Evolutionary conservation across 2,113 vertebrate genomes (phyloP).

Genomic region (Laticauda colubrina): DNA sequence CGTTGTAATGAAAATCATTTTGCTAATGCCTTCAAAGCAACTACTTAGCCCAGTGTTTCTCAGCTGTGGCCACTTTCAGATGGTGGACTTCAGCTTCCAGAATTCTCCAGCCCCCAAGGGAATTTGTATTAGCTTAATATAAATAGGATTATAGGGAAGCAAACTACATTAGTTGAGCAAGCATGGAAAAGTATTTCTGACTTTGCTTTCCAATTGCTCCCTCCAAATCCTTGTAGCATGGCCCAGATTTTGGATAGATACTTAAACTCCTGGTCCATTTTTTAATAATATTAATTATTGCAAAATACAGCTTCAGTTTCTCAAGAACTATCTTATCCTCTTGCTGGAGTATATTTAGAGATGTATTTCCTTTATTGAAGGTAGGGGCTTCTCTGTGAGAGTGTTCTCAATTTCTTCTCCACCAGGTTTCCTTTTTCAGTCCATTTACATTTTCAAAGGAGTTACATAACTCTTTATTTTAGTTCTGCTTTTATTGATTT

Average conservation of each 20-base stretch:
- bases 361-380: neutral
- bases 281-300: neutral
- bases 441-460: neutral
- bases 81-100: neutral
- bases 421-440: neutral
- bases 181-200: neutral
- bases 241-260: neutral
- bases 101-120: neutral
- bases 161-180: neutral
- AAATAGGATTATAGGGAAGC: neutral
- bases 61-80: neutral
- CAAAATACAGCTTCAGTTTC: neutral
- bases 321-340: neutral
- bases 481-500: neutral
- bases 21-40: neutral
- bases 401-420: neutral
- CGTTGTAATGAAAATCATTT: neutral
- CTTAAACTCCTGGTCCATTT: fast-evolving
- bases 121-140: neutral
- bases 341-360: neutral
- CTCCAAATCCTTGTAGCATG: neutral
- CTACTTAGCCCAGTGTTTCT: neutral
- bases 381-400: neutral
- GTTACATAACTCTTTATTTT: neutral
- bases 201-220: neutral